Conservation (phyloP, 2,113 vertebrate species). For the Odocoileus virginianus region DNA sequence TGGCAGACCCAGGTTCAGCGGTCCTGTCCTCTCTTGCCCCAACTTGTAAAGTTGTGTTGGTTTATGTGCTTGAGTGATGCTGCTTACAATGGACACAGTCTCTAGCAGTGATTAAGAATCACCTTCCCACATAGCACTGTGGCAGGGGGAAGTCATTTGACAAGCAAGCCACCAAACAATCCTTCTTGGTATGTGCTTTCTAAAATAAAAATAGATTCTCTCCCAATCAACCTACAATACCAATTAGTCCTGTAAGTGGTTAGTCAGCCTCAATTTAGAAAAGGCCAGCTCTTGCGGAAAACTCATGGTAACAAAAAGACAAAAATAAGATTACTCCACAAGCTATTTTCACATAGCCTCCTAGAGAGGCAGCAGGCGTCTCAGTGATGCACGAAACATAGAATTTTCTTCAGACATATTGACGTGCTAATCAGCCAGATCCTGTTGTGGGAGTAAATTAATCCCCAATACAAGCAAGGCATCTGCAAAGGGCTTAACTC, state of each 20-base stretch:
- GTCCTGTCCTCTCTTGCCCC: background rate
- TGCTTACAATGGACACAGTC: background rate
- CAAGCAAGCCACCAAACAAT: conserved; percentile 1
- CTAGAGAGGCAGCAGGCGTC: background rate
- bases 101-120: background rate
- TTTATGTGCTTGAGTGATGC: background rate
- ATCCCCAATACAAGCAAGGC: conserved; percentile 43
- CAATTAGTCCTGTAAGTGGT: conserved; percentile 56
- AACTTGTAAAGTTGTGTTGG: background rate
- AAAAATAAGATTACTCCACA: conserved; percentile 52
- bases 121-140: background rate
- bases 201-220: conserved; percentile 46
- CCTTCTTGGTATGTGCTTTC: conserved; percentile 23
- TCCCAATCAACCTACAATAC: conserved; percentile 31
- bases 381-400: conserved; percentile 41
- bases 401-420: conserved; percentile 66
- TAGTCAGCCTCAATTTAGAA: conserved; percentile 57
- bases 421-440: conserved; percentile 51
- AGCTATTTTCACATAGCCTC: background rate
- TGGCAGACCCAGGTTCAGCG: background rate
- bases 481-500: conserved; percentile 41
- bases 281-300: conserved; percentile 58
- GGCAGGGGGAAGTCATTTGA: background rate
- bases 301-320: conserved; percentile 35
- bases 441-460: conserved; percentile 46